Base-by-base conservation (phyloP, 2,888 invertebrate genomes). In the Oligia fasciuncula region DNA sequence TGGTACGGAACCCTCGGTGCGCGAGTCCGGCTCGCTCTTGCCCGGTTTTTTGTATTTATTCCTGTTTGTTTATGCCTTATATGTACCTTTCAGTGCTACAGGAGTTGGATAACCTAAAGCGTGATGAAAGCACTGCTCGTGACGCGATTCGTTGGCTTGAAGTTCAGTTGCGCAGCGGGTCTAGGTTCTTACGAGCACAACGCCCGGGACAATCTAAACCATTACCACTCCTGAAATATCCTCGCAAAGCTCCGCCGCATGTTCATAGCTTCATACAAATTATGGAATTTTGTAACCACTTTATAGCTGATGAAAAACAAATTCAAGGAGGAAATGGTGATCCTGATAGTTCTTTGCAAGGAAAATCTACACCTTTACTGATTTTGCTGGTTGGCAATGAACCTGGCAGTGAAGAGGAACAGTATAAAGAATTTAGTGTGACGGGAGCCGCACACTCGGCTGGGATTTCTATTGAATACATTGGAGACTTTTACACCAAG, bases 141-240 rank as follows among this genome's bases (percentile, higher is more conserved):
- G 99, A 99, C 93, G 99, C 99, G 6, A 99, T 99, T 81, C 98
- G 99, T 87, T 99, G 99, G 99, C 96, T 99, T 85, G 99, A 99
- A 95, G 97, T 97, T 62, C 99, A 99, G 93, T 98, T 99, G 86
- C 98, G 98, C 87, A 98, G 98, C 85, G 99, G 99, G 19, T 99
- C 99, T 89, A 97, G 99, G 85, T 99, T 98, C 93, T 97, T 99
- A 90, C 97, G 99, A 87, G 98, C 99, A 0, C 99, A 99, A 95
- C 97, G 99, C 43, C 98, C 98, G 35, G 98, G 98, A 81, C 99
- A 99, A 94, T 97, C 98, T 49, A 97, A 98, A 72, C 97, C 98
- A 2, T 95, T 98, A 51, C 98, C 96, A 1, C 91, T 98, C 97
- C 94, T 96, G 66, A 95, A 95, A 82, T 94, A 94, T 75, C 96